Conservation (phyloP, 92 coral and sea anemone species). For the Zoanthus gigantus region DNA sequence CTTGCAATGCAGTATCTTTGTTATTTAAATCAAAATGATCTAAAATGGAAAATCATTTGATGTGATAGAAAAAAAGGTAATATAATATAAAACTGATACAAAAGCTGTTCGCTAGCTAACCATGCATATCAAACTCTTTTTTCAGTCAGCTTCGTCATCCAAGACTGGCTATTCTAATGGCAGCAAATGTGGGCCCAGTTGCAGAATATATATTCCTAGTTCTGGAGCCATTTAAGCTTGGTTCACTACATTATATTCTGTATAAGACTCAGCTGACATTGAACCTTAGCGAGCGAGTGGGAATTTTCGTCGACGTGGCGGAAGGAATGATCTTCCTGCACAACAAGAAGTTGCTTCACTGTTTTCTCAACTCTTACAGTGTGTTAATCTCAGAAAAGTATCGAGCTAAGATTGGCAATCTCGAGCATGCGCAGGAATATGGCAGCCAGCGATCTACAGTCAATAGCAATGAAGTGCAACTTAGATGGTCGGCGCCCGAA, state of each 20-base stretch:
- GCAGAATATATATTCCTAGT: slow-evolving; percentile 69
- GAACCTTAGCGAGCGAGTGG: slow-evolving; percentile 62
- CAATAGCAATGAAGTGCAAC: slow-evolving; percentile 47
- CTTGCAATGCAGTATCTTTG: no score
- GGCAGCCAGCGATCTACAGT: slow-evolving; percentile 28
- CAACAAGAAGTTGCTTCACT: slow-evolving; percentile 69
- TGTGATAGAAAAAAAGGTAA: no score
- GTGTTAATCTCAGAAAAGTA: slow-evolving; percentile 60
- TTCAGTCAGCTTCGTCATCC: slow-evolving; percentile 87
- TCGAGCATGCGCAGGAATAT: slow-evolving; percentile 71
- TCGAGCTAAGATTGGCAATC: slow-evolving; percentile 75
- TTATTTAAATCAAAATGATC: no score
- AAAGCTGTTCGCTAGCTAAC: no score
- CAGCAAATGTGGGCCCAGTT: slow-evolving; percentile 73
- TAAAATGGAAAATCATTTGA: no score
- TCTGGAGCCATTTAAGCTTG: slow-evolving; percentile 77
- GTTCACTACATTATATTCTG: slow-evolving; percentile 73
- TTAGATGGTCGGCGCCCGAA: slow-evolving; percentile 85
- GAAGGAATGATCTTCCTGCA: slow-evolving; percentile 86
- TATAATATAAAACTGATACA: no score
- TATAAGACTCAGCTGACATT: slow-evolving; percentile 68
- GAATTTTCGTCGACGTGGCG: slow-evolving; percentile 72
- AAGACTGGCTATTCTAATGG: slow-evolving; percentile 78
- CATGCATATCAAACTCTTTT: not conserved
- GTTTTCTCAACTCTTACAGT: slow-evolving; percentile 84